Conservation (phyloP, 1,140 invertebrate genomes). For the Papilio dardanus region DNA sequence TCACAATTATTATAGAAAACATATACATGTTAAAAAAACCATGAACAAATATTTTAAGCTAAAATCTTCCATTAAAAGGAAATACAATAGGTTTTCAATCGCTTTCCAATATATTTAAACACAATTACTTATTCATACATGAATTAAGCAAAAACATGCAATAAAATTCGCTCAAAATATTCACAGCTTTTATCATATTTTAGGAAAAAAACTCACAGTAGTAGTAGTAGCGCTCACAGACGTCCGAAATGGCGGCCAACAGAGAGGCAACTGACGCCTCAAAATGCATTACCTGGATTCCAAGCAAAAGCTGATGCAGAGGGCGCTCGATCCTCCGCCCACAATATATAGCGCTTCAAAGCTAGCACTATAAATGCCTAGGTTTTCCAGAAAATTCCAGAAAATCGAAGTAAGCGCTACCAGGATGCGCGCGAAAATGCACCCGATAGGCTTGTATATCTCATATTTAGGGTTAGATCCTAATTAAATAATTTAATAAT, state of each 20-base stretch:
- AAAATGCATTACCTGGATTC: neutral
- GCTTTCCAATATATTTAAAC: neutral
- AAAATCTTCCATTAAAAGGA: neutral
- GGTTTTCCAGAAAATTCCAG: neutral
- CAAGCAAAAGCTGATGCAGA: neutral
- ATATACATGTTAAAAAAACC: neutral
- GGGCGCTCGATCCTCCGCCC: neutral
- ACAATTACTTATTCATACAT: neutral
- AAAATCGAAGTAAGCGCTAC: neutral
- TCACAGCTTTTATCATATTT: neutral
- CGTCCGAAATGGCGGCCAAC: neutral
- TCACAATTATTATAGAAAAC: neutral
- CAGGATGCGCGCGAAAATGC: neutral
- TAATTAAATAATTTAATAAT: too few relatives aligned
- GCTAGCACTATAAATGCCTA: neutral
- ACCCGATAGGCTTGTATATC: too few relatives aligned
- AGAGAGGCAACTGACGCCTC: neutral
- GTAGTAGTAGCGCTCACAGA: neutral
- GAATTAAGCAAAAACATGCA: neutral
- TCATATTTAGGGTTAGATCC: too few relatives aligned
- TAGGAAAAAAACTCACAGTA: neutral
- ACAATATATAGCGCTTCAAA: neutral
- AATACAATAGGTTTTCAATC: too few relatives aligned
- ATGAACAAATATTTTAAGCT: neutral
- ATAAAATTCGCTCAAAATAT: neutral